Base-by-base conservation (phyloP, 2,888 invertebrate genomes). In the Gandaritis pyraliata region DNA sequence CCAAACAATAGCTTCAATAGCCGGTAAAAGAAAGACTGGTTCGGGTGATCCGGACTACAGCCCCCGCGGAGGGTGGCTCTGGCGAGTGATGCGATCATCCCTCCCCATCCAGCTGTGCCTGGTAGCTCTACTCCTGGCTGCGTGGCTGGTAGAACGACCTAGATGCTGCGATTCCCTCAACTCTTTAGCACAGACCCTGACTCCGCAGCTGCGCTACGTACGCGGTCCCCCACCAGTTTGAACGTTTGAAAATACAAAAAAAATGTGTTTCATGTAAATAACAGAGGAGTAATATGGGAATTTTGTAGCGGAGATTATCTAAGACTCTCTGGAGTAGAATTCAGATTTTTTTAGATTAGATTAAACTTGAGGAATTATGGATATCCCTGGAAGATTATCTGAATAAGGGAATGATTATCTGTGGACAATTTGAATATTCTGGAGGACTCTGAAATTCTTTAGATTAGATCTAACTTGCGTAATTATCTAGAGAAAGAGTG, bases 161-260 rank as follows among this genome's bases (percentile, higher is more conserved):
- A 94, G 95, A 51, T 96, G 96, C 85, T 96, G 96, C 86, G 96
- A 96, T 80, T 94, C 95, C 58, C 93, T 96, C 75, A 96, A 96
- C 88, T 96, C 95, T 58, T 93, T 96, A 68, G 95, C 95, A 54
- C 93, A 96, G 74, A 95, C 95, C 0, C 87, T 97, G 43, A 95
- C 95, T n/a, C 96, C 97, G 5, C 96, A 96, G 76, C 90, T 97
- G 59, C 95, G 95, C 72, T 97, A 97, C 83, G 94, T 96, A n/a
- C 94, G 95, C 64, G 96, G 96, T 66, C 96, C 96, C 11, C 97
- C 96, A 16, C 97, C 97, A 7, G 94, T 96, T 71, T 96, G 94
- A 94, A 81, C 8, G 94, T 96, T 71, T 96, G 94, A 94, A 81
- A 66, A 61, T 13, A 51, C 54, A 64, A 55, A 36, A 55, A 36